Evolutionary conservation across 2,113 vertebrate species (phyloP).

Genomic region (Chaenocephalus aceratus): DNA sequence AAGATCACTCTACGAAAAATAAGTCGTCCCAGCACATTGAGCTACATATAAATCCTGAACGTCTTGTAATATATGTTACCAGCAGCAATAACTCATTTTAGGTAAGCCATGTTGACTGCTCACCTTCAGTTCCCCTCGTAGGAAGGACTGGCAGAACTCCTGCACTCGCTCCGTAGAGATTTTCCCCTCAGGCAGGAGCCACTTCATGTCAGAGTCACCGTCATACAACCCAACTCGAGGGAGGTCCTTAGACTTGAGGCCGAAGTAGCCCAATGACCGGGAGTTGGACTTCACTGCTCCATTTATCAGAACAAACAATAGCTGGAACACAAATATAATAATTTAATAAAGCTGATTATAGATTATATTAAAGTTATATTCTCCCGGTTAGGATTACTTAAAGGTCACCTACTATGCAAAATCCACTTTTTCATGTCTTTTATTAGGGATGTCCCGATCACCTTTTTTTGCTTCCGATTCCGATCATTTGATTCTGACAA

Average conservation of each 20-base stretch:
- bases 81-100: background rate
- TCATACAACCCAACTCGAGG: conserved; percentile 90
- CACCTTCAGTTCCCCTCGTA: conserved; percentile 84
- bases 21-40: background rate
- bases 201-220: conserved; percentile 82
- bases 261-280: conserved; percentile 86
- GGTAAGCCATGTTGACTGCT: background rate
- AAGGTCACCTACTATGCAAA: no score
- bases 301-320: conserved; percentile 92
- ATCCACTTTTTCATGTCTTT: no score
- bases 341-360: background rate
- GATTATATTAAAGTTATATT: background rate
- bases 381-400: no score
- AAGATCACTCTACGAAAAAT: background rate
- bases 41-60: background rate
- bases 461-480: no score
- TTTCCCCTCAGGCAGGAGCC: conserved; percentile 82
- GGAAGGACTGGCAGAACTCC: conserved; percentile 87
- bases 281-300: conserved; percentile 83
- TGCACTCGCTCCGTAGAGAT: conserved; percentile 81
- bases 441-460: no score
- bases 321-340: conserved; percentile 78
- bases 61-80: background rate
- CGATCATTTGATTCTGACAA: no score
- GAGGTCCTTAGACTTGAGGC: conserved; percentile 86